Evolutionary conservation across 2,888 invertebrate species (phyloP).

Genomic region (Bellardia bayeri): DNA sequence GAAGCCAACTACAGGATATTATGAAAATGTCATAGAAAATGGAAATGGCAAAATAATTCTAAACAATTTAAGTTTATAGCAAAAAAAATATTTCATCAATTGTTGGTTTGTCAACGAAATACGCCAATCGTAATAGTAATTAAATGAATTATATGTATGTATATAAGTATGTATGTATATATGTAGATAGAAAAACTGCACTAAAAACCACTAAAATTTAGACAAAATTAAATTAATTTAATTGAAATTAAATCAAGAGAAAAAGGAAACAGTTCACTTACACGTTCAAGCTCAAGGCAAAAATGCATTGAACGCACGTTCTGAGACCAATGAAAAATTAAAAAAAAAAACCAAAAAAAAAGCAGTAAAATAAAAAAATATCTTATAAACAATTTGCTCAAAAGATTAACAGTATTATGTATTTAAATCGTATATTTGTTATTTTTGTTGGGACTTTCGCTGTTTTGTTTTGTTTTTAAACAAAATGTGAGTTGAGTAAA

Average conservation of each 20-base stretch:
- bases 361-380: constrained; percentile 37
- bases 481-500: constrained; percentile 34
- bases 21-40: background rate
- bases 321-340: constrained; percentile 52
- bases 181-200: background rate
- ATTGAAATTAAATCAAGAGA: background rate
- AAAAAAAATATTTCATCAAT: background rate
- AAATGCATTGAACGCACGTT: constrained; percentile 71
- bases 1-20: background rate
- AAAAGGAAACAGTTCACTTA: constrained; percentile 57
- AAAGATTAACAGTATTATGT: constrained; percentile 65
- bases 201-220: constrained; percentile 10
- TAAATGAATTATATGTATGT: background rate
- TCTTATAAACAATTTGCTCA: constrained; percentile 61
- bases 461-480: constrained; percentile 28
- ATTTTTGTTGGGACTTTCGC: constrained; percentile 1
- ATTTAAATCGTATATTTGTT: constrained; percentile 48
- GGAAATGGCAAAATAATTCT: constrained; percentile 21
- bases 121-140: background rate
- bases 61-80: constrained; percentile 30
- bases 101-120: background rate
- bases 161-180: too few species aligned
- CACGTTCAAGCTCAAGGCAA: constrained; percentile 73
- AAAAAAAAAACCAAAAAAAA: constrained; percentile 15
- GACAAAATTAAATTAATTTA: constrained; percentile 33